Conservation (phyloP, 2,888 invertebrate genomes). For the Coelinius sp. region DNA sequence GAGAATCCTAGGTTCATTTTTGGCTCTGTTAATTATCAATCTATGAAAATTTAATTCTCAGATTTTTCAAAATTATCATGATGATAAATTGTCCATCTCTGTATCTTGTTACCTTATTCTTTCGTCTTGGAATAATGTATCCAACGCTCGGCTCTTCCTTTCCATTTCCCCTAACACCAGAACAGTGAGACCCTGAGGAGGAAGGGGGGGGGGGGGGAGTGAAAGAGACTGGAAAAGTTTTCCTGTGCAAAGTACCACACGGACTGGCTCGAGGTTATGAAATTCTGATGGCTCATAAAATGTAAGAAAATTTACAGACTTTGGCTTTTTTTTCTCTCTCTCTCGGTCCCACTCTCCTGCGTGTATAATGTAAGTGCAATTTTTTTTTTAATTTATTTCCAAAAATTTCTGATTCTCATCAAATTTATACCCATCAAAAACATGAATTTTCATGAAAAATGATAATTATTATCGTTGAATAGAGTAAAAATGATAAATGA, state of each 20-base stretch:
- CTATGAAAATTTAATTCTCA: neutral
- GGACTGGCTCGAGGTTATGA: conserved; percentile 71
- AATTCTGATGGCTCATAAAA: conserved; percentile 72
- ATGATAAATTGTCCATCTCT: conserved; percentile 24
- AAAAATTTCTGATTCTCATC: neutral
- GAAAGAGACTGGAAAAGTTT: conserved; percentile 63
- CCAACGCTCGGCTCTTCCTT: conserved; percentile 28
- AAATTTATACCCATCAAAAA: too few species aligned
- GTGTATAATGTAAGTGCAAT: conserved; percentile 12
- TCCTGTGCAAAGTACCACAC: conserved; percentile 70
- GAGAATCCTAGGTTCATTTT: neutral
- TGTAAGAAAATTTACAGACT: conserved; percentile 72
- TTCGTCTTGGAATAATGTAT: conserved; percentile 50
- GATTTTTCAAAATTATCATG: conserved; percentile 2
- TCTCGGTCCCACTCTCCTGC: conserved; percentile 30
- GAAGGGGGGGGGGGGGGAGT: conserved; percentile 41
- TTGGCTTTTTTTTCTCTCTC: conserved; percentile 49
- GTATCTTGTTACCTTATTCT: conserved; percentile 18
- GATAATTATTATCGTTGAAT: neutral
- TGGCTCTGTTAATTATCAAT: too few species aligned
- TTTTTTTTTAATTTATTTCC: conserved; percentile 8
- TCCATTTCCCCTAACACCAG: conserved; percentile 27
- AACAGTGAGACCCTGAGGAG: conserved; percentile 20
- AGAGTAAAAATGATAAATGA: too few species aligned
- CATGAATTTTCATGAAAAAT: neutral